phyloP scores from a whole-genome alignment of 1,140 invertebrate species.

The Leptopilina clavipes region DNA sequence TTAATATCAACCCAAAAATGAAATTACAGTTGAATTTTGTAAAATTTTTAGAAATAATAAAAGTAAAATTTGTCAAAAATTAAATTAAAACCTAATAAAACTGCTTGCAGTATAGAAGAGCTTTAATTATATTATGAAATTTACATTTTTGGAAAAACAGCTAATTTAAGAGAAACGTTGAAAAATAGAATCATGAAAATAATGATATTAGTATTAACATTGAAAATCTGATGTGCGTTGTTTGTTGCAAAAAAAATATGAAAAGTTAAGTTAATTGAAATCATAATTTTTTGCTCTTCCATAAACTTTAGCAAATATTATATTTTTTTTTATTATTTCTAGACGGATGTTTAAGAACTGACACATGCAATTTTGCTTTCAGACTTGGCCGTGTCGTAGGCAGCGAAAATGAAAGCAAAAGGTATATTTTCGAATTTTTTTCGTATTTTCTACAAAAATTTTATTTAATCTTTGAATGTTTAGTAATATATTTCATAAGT shows the following conservation, averaged over 20 bases:
- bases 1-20: too few relatives aligned
- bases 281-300: not conserved
- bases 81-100: too few relatives aligned
- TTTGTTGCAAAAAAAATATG: not conserved
- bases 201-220: not conserved
- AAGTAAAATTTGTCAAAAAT: too few relatives aligned
- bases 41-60: too few relatives aligned
- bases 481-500: too few relatives aligned
- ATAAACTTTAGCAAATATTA: constrained; percentile 21
- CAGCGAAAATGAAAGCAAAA: constrained; percentile 63
- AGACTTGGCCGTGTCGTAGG: constrained; percentile 61
- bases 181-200: not conserved
- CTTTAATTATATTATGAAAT: too few relatives aligned
- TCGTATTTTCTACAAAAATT: constrained; percentile 34
- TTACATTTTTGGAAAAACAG: too few relatives aligned
- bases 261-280: constrained; percentile 6
- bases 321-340: constrained; percentile 40
- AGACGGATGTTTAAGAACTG: constrained; percentile 49
- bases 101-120: too few relatives aligned
- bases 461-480: too few relatives aligned
- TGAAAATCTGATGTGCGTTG: not conserved
- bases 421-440: constrained; percentile 53
- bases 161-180: too few relatives aligned
- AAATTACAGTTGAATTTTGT: too few relatives aligned
- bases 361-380: constrained; percentile 61